Evolutionary conservation across 2,888 invertebrate genomes (phyloP), one percentile per base, ranked within the genome.

Genomic region (Rugalucina vietnamica): DNA sequence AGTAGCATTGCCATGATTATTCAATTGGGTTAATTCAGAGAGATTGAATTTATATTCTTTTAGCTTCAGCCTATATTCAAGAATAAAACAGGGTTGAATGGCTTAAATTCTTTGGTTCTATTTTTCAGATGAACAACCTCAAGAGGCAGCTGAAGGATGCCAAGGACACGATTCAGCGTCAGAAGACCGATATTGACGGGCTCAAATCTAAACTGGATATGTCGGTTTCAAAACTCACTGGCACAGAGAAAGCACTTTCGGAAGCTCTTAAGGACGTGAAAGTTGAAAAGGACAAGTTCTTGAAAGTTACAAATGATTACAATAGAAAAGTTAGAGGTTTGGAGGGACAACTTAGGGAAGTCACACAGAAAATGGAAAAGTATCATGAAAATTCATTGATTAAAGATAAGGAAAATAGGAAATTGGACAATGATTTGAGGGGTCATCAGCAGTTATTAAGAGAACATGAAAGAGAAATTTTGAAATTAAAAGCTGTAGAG

Each of bases 131-230:
- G 34, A 89, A 91, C 77, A 89, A 88, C 10, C 83, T 93, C 89
- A 91, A 93, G 82, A 86, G 90, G 18, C 93, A 93, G 86, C 85
- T 94, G 79, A 93, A 93, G 79, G 93, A 93, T 57, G 88, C 92
- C 1, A 91, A 91, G 72, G 93, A 93, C 71, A 88, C 87, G 0
- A 86, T 93, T 18, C 90, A 92, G 49, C 84, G 91, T 70, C 93
- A 93, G 81, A 91, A 93, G 76, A 79, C 86, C n/a, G 93, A 93
- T 77, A 91, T 93, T 5, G 93, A 93, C 72, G 86, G 83, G 32
- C 85, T 93, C 1, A 91, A 92, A 76, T 90, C 91, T 72, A 93
- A 93, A 76, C 86, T 94, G 34, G 92, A 93, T 76, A 92, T 93
- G 92, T 92, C 93, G 0, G 87, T 89, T 24, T 92, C 93, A 14